Evolutionary conservation across 2,888 invertebrate species (phyloP).

Genomic region (Epinotia nisella): DNA sequence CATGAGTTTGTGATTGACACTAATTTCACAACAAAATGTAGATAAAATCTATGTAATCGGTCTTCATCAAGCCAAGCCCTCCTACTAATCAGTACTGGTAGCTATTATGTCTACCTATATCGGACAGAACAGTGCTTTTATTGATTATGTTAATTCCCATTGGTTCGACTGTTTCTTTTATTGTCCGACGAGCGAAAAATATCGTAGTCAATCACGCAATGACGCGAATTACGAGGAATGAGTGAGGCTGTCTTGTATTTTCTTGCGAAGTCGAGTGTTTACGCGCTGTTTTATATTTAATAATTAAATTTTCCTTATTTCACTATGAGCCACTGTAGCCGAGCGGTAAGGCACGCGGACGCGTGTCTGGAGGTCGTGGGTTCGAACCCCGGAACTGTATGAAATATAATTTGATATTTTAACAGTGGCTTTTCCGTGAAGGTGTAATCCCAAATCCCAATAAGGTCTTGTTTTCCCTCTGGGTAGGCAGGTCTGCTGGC

Average conservation of each 20-base stretch:
- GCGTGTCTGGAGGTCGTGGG: too few relatives aligned
- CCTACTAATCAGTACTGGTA: neutral
- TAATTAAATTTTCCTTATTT: too few relatives aligned
- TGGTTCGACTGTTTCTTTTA: constrained; percentile 56
- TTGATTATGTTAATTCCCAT: constrained; percentile 64
- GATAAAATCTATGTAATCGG: neutral
- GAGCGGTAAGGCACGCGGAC: too few relatives aligned
- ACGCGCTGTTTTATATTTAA: neutral
- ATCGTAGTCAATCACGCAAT: constrained; percentile 60
- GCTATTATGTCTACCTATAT: neutral
- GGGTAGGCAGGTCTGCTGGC: too few relatives aligned
- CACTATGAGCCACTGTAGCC: too few relatives aligned
- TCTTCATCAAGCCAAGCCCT: neutral
- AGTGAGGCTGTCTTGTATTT: constrained; percentile 22
- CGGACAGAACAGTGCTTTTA: constrained; percentile 52
- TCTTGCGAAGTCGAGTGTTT: neutral
- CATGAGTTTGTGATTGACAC: neutral
- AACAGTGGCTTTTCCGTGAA: too few relatives aligned
- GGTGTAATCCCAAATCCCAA: too few relatives aligned
- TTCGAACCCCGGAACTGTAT: too few relatives aligned
- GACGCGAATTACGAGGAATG: constrained; percentile 31
- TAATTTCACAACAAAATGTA: neutral
- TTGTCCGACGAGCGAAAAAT: constrained; percentile 54
- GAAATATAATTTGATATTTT: too few relatives aligned
- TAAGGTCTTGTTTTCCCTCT: too few relatives aligned